A percentile compares a stretch with the other conserved stretches of the same genome.
Conservation (phyloP, 2,888 invertebrate genomes). For the Congeria kusceri region DNA sequence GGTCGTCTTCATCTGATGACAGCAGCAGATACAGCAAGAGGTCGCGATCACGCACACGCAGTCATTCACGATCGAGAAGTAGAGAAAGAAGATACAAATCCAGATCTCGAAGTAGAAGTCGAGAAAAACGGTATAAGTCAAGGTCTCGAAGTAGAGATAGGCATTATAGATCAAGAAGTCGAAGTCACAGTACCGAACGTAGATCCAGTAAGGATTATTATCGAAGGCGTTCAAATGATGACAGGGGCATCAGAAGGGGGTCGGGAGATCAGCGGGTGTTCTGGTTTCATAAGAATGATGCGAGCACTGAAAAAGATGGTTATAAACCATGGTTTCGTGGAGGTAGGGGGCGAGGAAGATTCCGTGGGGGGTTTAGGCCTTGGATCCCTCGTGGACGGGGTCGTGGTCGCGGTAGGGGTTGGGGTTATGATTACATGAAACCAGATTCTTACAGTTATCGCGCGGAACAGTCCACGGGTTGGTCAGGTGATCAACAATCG, state of each 20-base stretch:
- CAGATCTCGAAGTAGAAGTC: conserved; percentile 21
- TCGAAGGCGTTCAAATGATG: background rate
- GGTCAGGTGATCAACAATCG: background rate
- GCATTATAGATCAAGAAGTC: conserved; percentile 14
- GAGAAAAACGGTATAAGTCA: conserved; percentile 6
- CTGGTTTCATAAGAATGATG: conserved; percentile 44
- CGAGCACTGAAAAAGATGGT: conserved; percentile 6
- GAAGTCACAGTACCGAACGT: background rate
- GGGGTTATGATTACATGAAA: too few species aligned
- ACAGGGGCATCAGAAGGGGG: background rate
- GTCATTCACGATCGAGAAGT: conserved; percentile 11
- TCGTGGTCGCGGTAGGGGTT: too few species aligned
- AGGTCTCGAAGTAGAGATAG: conserved; percentile 20
- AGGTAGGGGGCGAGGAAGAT: background rate
- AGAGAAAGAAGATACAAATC: conserved; percentile 28
- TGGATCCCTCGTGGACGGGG: too few species aligned
- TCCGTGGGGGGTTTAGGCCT: too few species aligned
- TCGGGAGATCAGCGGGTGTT: conserved; percentile 21
- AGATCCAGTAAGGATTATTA: conserved; percentile 4
- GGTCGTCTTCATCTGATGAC: background rate
- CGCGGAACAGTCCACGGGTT: too few species aligned
- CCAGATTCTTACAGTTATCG: too few species aligned
- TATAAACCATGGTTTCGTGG: background rate
- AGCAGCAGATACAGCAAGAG: conserved; percentile 12
- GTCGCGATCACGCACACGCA: conserved; percentile 8